Evolutionary conservation across 92 coral and sea anemone species (phyloP).

Genomic region (Siderastrea radians): DNA sequence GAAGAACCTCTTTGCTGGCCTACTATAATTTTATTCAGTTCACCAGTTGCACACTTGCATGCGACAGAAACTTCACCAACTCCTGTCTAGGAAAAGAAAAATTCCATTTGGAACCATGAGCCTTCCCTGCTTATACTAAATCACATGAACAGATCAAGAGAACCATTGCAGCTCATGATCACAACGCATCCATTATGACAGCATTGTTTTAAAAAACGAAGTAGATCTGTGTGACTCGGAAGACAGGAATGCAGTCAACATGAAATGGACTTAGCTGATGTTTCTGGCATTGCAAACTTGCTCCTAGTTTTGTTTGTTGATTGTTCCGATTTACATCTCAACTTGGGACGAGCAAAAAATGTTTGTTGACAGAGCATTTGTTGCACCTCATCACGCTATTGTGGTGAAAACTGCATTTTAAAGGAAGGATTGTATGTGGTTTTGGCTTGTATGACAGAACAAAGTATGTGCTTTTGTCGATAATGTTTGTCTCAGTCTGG

Average conservation of each 20-base stretch:
- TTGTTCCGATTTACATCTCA: neutral
- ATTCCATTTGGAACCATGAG: neutral
- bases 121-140: slow-evolving; percentile 15
- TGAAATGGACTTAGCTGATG: neutral
- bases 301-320: neutral
- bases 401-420: neutral
- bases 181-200: slow-evolving; percentile 32
- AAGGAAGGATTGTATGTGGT: neutral
- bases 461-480: neutral
- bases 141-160: slow-evolving; percentile 31
- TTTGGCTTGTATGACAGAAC: neutral
- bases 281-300: neutral
- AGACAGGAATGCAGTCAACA: neutral
- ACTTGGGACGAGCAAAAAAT: neutral
- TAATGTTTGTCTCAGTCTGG: no score
- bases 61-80: no score
- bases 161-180: slow-evolving; percentile 41
- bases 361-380: neutral
- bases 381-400: no score
- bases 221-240: slow-evolving; percentile 23
- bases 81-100: no score
- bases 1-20: neutral
- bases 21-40: slow-evolving; percentile 14
- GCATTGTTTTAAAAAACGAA: slow-evolving; percentile 43
- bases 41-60: neutral